A percentile compares a stretch with the other conserved stretches of the same genome.
Conservation (phyloP, 2,113 vertebrate species). For the Seriola quinqueradiata region DNA sequence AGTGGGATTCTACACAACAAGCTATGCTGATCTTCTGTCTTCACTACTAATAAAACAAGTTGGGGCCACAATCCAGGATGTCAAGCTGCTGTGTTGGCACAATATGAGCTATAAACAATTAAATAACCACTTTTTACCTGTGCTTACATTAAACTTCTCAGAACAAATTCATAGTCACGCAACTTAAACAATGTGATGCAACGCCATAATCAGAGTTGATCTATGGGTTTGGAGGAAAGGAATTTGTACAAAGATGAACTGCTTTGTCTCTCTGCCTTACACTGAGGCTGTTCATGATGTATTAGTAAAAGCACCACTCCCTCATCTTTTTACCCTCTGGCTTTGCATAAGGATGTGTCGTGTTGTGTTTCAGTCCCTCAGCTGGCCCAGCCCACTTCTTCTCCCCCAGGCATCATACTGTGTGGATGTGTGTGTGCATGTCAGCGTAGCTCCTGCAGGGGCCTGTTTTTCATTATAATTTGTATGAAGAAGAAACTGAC, state of each 20-base stretch:
- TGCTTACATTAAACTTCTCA: background rate
- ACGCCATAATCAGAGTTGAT: background rate
- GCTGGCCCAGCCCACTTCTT: constrained; percentile 20
- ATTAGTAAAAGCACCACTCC: constrained; percentile 29
- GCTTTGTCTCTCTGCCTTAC: constrained; percentile 10
- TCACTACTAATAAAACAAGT: constrained; percentile 55
- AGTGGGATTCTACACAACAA: background rate
- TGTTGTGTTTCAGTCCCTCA: constrained; percentile 35
- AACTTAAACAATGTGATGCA: background rate
- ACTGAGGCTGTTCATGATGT: background rate
- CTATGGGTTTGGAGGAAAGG: background rate
- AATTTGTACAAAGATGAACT: constrained; percentile 20
- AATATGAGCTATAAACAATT: constrained; percentile 20
- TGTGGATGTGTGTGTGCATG: background rate
- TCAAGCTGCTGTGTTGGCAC: constrained; percentile 20
- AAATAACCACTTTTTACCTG: constrained; percentile 24
- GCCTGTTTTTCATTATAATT: background rate
- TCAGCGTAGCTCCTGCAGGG: background rate
- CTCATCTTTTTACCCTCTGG: constrained; percentile 26
- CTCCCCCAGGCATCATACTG: constrained; percentile 5
- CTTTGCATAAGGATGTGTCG: constrained; percentile 38
- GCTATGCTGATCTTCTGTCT: background rate
- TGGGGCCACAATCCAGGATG: background rate
- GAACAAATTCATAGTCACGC: background rate
- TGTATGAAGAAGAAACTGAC: background rate